phyloP scores from a whole-genome alignment of 1,140 invertebrate genomes.

The Belonocnema kinseyi region DNA sequence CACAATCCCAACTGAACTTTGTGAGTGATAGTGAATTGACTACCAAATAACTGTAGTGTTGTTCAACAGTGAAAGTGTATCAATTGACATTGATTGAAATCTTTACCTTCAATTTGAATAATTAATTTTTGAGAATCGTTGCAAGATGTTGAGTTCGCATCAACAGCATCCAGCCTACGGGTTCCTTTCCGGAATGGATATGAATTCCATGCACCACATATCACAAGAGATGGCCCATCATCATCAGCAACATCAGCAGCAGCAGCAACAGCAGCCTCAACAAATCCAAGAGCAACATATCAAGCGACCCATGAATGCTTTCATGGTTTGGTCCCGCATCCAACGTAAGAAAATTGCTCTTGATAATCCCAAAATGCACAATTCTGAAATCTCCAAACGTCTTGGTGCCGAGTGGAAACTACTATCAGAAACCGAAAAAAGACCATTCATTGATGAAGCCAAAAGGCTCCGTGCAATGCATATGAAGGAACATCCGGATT shows the following conservation, averaged over 20 bases:
- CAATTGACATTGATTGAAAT: too few relatives aligned
- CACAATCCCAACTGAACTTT: not conserved
- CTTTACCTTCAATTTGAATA: too few relatives aligned
- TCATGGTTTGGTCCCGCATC: conserved; percentile 99
- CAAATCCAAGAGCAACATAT: conserved; percentile 81
- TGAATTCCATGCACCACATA: conserved; percentile 58
- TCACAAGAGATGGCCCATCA: conserved; percentile 33
- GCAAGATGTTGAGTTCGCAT: conserved; percentile 59
- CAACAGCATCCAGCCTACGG: conserved; percentile 55
- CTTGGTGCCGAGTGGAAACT: conserved; percentile 98
- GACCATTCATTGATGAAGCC: conserved; percentile 99
- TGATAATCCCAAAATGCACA: conserved; percentile 99
- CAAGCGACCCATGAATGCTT: conserved; percentile 99
- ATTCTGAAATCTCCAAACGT: conserved; percentile 98
- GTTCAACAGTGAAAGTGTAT: too few relatives aligned
- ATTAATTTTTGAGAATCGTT: not conserved
- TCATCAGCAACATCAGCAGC: conserved; percentile 45
- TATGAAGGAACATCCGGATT: conserved; percentile 99
- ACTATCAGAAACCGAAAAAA: conserved; percentile 93
- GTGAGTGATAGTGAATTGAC: not conserved
- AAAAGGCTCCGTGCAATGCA: conserved; percentile 96
- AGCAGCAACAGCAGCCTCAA: conserved; percentile 60
- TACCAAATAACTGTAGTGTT: not conserved
- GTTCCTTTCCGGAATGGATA: conserved; percentile 60
- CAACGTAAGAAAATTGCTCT: conserved; percentile 98